Percentiles rank a stretch among this genome's conserved stretches.
phyloP scores from a whole-genome alignment of 1,140 invertebrate species.

The Tetragonula clypearis region DNA sequence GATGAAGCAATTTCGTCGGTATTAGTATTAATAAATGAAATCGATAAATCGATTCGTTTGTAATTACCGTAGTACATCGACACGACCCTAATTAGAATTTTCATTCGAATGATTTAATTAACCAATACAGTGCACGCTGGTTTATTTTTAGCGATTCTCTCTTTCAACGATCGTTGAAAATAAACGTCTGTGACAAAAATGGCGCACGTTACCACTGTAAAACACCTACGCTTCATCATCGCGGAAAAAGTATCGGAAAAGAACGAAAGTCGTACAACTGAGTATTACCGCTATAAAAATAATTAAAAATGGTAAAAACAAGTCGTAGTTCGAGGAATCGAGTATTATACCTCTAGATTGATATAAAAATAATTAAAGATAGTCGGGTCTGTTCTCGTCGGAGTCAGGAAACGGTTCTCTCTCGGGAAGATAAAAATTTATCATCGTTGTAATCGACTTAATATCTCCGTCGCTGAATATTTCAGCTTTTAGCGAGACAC shows the following conservation, averaged over 20 bases:
- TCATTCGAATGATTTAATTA: slow-evolving; percentile 19
- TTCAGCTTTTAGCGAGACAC: neutral
- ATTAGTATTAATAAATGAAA: neutral
- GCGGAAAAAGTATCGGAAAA: too few relatives aligned
- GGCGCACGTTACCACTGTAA: neutral
- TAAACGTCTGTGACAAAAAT: neutral
- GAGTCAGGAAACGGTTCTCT: too few relatives aligned
- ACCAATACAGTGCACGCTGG: neutral
- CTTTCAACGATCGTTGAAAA: neutral
- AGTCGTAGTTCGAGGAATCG: too few relatives aligned
- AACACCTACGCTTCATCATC: too few relatives aligned
- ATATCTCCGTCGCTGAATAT: neutral
- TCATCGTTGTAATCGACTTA: slow-evolving; percentile 7
- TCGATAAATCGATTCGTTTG: slow-evolving; percentile 23
- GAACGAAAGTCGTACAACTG: too few relatives aligned
- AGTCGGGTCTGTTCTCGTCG: too few relatives aligned
- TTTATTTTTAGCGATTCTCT: slow-evolving; percentile 9
- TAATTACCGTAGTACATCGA: neutral
- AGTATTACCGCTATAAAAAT: too few relatives aligned
- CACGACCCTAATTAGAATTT: slow-evolving; percentile 12
- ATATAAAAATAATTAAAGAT: too few relatives aligned
- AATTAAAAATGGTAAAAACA: too few relatives aligned
- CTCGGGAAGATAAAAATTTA: neutral
- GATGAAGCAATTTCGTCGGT: neutral
- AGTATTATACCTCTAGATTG: too few relatives aligned